phyloP scores from a whole-genome alignment of 2,888 invertebrate species.

The Dusona sp. region DNA sequence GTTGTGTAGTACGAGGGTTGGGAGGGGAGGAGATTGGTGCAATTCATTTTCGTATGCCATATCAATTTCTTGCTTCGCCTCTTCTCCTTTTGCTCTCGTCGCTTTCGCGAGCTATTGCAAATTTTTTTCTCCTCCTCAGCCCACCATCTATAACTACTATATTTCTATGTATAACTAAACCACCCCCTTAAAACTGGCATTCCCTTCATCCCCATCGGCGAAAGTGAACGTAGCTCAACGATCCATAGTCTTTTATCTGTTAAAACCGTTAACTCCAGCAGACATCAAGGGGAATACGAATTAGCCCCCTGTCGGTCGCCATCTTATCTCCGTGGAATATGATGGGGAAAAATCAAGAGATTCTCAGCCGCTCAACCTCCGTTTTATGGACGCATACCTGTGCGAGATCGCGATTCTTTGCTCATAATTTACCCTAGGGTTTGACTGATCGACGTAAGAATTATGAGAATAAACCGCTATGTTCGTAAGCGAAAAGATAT shows the following conservation, averaged over 20 bases:
- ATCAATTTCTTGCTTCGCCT: conserved; percentile 85
- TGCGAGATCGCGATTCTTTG: neutral
- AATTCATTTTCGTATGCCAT: conserved; percentile 85
- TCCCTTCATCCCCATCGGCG: conserved; percentile 63
- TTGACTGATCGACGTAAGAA: neutral
- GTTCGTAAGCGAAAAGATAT: neutral
- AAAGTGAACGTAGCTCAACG: conserved; percentile 72
- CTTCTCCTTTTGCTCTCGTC: conserved; percentile 74
- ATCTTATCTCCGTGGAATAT: conserved; percentile 73
- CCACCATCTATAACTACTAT: conserved; percentile 67
- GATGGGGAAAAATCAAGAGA: conserved; percentile 39
- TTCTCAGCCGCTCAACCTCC: neutral
- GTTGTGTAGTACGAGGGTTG: neutral
- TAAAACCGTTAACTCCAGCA: conserved; percentile 84
- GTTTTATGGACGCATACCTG: neutral
- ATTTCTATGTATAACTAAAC: conserved; percentile 61
- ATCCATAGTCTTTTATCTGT: conserved; percentile 84
- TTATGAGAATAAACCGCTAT: neutral
- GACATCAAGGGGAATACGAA: conserved; percentile 84
- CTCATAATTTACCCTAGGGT: neutral
- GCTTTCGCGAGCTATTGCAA: conserved; percentile 64
- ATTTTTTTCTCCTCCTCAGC: conserved; percentile 64
- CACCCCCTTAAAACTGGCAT: conserved; percentile 59
- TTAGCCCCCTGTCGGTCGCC: conserved; percentile 76
- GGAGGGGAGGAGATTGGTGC: conserved; percentile 75